Evolutionary conservation across 2,797 vertebrate genomes (phyloP), one percentile per base, ranked within the genome.

Genomic region (Pipistrellus pipistrellus): DNA sequence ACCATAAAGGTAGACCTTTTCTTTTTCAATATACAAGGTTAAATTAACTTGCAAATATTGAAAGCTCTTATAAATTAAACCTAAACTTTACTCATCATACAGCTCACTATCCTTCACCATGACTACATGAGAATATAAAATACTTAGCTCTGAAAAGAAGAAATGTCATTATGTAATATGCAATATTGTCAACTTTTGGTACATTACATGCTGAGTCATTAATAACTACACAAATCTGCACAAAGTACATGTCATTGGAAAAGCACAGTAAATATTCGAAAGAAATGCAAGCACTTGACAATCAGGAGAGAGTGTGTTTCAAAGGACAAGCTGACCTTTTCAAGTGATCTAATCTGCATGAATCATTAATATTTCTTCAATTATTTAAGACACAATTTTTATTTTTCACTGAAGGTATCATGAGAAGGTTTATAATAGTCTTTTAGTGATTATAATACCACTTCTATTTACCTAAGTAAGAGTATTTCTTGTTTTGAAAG

Each of bases 311-410:
- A 81, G 38, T 10, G 2, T 87, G 15, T 35, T 27, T 91, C 96
- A 76, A 97, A 97, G 66, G 32, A 89, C 64, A 90, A 95, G 41
- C 81, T 96, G 96, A 95, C 90, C 73, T 88, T 46, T 94, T 59
- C 71, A 84, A 90, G 32, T 92, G 68, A 91, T 38, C 35, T 71
- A 72, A 64, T 88, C 80, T 85, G 44, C 53, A 96, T 94, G 20
- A 97, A 93, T 88, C 94, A 83, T 90, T 95, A 95, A 96, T 88
- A 84, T 93, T 95, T 44, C 15, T 95, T 96, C n/a, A 76, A 68
- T 95, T 95, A 97, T 92, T 94, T 91, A 93, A 38, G 76, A 82
- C 23, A 84, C 0, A 85, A 38, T 78, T 57, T 86, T 76, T 95
- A 85, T 59, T 76, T 77, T 95, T 44, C 17, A 95, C 20, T 35